Conservation (phyloP, 2,113 vertebrate genomes). For the Ptilorrhoa leucosticta region DNA sequence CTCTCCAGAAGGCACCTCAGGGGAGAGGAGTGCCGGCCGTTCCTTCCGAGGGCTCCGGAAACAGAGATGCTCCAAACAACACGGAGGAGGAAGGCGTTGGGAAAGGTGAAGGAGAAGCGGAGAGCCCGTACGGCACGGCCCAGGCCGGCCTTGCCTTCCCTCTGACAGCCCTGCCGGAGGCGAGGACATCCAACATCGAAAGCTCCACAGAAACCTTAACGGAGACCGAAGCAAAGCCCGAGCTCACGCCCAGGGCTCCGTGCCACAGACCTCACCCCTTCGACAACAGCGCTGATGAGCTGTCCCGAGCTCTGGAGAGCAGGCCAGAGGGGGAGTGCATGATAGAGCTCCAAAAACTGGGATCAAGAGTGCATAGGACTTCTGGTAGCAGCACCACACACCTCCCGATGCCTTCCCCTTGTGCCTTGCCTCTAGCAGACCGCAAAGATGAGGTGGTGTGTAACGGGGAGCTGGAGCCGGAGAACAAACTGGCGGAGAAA, state of each 20-base stretch:
- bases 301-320: background rate
- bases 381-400: slow-evolving; percentile 65
- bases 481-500: slow-evolving; percentile 67
- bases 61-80: background rate
- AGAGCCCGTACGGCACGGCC: background rate
- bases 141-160: slow-evolving; percentile 47
- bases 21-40: background rate
- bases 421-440: slow-evolving; percentile 86
- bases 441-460: slow-evolving; percentile 77
- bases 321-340: slow-evolving; percentile 57
- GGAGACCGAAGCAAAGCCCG: slow-evolving; percentile 75
- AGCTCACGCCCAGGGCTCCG: slow-evolving; percentile 14
- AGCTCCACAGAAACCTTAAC: slow-evolving; percentile 86
- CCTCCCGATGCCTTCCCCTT: slow-evolving; percentile 70
- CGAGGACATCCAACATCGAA: slow-evolving; percentile 74
- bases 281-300: slow-evolving; percentile 24
- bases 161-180: slow-evolving; percentile 48
- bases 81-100: background rate
- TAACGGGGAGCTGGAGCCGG: slow-evolving; percentile 77
- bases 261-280: slow-evolving; percentile 19
- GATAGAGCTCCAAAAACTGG: slow-evolving; percentile 63
- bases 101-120: background rate
- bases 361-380: slow-evolving; percentile 74
- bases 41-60: slow-evolving; percentile 9
- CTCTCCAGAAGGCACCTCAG: slow-evolving; percentile 14